A percentile compares a stretch with the other conserved stretches of the same genome.
phyloP scores from a whole-genome alignment of 2,113 vertebrate genomes.

The Saimiri boliviensis region DNA sequence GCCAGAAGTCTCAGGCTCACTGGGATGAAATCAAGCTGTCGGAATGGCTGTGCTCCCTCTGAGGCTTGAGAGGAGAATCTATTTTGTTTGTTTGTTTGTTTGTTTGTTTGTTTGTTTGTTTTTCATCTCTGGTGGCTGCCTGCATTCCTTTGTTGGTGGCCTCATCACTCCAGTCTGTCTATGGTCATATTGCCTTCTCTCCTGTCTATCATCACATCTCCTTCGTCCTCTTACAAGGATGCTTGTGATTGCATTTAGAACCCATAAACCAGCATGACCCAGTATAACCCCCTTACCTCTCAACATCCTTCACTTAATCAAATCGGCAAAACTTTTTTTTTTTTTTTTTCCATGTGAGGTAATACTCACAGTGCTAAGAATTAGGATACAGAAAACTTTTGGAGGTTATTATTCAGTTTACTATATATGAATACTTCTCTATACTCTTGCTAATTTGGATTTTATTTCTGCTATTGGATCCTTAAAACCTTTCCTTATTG shows the following conservation, averaged over 20 bases:
- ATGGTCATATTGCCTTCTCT: background rate
- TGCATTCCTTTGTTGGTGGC: background rate
- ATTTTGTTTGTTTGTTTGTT: too few relatives aligned
- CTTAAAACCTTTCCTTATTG: background rate
- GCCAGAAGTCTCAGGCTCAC: background rate
- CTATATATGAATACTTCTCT: background rate
- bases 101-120: too few relatives aligned
- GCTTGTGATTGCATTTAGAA: background rate
- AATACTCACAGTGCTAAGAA: background rate
- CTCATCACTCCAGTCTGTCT: background rate
- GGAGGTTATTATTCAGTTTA: background rate
- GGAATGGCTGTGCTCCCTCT: accelerated
- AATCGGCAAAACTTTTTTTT: background rate
- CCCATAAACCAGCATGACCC: too few relatives aligned
- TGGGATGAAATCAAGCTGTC: background rate
- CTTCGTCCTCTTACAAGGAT: background rate
- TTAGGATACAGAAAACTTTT: background rate
- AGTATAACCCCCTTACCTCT: background rate
- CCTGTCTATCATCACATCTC: background rate
- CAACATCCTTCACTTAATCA: background rate
- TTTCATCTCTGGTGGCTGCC: background rate
- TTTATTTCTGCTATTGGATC: background rate
- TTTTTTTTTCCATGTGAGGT: background rate
- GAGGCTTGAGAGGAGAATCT: background rate
- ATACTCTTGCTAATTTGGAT: background rate